A percentile compares a stretch with the other conserved stretches of the same genome.
phyloP scores from a whole-genome alignment of 2,113 vertebrate genomes.

The Anoplopoma fimbria region DNA sequence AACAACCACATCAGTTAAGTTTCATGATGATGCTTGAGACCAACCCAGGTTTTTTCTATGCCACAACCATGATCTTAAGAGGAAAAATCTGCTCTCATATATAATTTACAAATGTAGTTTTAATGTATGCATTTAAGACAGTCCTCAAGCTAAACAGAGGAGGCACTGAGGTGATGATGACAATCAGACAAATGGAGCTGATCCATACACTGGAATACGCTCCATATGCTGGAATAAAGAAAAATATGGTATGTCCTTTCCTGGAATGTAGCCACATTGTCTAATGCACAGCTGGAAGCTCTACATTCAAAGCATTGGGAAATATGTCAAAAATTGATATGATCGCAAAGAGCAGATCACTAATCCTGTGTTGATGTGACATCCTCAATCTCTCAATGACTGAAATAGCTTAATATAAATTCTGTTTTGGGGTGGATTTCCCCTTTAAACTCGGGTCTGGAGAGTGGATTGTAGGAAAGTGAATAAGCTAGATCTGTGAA shows the following conservation, averaged over 20 bases:
- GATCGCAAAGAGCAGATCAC: neutral
- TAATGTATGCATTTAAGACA: neutral
- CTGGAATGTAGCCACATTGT: neutral
- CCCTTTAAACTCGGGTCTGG: neutral
- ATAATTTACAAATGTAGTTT: neutral
- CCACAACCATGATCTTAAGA: neutral
- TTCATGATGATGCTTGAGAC: conserved; percentile 40
- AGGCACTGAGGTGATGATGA: neutral
- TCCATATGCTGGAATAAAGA: neutral
- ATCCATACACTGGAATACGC: neutral
- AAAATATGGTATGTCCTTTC: neutral
- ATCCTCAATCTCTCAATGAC: neutral
- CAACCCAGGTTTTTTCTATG: neutral
- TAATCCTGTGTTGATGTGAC: neutral
- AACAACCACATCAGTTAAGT: conserved; percentile 18
- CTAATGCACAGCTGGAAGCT: neutral
- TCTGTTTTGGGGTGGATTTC: neutral
- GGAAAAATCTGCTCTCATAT: neutral
- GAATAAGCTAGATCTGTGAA: conserved; percentile 34
- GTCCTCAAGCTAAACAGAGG: neutral
- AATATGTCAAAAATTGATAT: neutral
- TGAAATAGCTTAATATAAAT: neutral
- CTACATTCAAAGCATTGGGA: neutral
- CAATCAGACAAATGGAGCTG: neutral
- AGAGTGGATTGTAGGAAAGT: neutral